phyloP scores from a whole-genome alignment of 2,113 vertebrate genomes.

The Pluvianellus socialis region DNA sequence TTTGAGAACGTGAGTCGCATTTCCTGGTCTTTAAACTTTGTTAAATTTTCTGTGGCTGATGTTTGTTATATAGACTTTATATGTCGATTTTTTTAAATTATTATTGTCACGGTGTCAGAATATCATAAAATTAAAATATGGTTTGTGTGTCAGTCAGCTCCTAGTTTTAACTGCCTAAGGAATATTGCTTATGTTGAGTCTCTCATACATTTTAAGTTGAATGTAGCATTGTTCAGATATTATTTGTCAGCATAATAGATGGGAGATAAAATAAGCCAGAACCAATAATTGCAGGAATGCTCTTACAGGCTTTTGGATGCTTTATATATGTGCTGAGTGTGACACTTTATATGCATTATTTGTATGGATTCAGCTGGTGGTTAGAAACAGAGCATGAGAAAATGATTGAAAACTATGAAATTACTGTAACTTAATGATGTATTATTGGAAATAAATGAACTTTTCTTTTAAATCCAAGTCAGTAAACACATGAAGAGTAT shows the following conservation, averaged over 20 bases:
- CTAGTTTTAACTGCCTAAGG: background rate
- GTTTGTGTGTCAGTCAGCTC: background rate
- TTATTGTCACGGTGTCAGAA: background rate
- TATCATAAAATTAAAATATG: background rate
- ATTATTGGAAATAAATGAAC: background rate
- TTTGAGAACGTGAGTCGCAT: background rate
- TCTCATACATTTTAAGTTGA: background rate
- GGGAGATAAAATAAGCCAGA: background rate
- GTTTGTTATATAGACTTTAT: background rate
- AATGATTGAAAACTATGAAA: background rate
- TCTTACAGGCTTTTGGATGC: background rate
- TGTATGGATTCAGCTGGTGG: background rate
- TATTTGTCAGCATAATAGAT: background rate
- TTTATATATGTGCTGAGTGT: background rate
- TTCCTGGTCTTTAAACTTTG: background rate
- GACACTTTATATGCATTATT: background rate
- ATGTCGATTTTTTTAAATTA: background rate
- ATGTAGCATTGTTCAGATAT: background rate
- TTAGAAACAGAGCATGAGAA: background rate
- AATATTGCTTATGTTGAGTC: background rate
- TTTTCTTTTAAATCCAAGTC: background rate
- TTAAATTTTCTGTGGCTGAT: background rate
- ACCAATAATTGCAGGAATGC: background rate
- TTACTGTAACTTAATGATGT: background rate
- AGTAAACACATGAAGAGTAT: background rate